phyloP scores from a whole-genome alignment of 2,113 vertebrate species.

The Pedetes capensis region DNA sequence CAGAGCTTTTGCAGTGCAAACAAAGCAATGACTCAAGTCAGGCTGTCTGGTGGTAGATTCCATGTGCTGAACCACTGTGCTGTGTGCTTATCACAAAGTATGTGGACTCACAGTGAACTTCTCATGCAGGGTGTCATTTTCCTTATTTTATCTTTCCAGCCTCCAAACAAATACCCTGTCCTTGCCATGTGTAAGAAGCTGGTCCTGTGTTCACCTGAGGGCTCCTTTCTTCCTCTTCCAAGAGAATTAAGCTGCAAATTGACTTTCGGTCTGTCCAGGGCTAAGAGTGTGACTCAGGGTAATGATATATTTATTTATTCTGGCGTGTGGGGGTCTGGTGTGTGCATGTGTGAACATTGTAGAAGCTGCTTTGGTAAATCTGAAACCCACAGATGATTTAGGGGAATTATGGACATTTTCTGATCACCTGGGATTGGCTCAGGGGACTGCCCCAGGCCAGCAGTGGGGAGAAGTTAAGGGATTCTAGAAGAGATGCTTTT shows the following conservation, averaged over 20 bases:
- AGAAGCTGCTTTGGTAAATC: constrained; percentile 75
- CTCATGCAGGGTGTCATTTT: background rate
- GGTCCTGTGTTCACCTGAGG: background rate
- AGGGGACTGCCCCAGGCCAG: background rate
- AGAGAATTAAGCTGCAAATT: constrained; percentile 58
- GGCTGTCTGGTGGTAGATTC: background rate
- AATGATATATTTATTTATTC: constrained; percentile 70
- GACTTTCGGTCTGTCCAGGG: constrained; percentile 5
- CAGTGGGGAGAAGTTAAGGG: constrained; percentile 5
- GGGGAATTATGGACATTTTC: constrained; percentile 77
- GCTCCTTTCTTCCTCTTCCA: constrained; percentile 21
- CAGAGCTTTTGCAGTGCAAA: background rate
- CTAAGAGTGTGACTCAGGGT: constrained; percentile 40
- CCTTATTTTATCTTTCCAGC: background rate
- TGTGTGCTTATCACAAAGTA: background rate
- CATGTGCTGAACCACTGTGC: background rate
- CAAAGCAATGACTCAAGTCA: background rate
- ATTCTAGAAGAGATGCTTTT: constrained; percentile 41
- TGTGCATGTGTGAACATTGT: constrained; percentile 44
- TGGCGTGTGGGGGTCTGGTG: constrained; percentile 69
- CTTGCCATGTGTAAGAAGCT: background rate
- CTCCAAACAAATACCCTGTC: no score
- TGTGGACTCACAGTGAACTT: background rate
- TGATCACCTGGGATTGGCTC: constrained; percentile 71
- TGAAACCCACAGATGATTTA: constrained; percentile 75